These are phyloP conservation scores for Ennomos fuscantarius DNA, from an alignment of 2,888 invertebrate genomes.

Conservation along the genomic window DNA sequence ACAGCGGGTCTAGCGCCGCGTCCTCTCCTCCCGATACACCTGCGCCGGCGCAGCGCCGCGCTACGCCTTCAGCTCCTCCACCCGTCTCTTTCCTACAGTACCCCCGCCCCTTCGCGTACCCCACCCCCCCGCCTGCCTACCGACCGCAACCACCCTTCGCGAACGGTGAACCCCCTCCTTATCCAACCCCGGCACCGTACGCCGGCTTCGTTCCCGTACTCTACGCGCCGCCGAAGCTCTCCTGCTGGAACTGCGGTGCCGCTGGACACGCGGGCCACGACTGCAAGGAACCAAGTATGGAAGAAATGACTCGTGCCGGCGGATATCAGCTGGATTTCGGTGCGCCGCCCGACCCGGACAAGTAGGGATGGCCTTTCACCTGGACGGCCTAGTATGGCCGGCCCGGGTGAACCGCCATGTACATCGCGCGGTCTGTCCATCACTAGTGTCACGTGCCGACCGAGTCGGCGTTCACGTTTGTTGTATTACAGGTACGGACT, in stretches of 20 bases:
- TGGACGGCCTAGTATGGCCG: constrained; percentile 21
- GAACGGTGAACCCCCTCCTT: constrained; percentile 78
- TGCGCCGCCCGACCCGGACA: constrained; percentile 75
- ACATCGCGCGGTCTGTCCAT: constrained; percentile 43
- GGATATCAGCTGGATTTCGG: constrained; percentile 89
- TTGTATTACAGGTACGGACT: constrained; percentile 43
- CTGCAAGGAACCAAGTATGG: constrained; percentile 96
- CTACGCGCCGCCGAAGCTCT: constrained; percentile 87
- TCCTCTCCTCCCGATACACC: constrained; percentile 76
- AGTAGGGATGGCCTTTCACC: constrained; percentile 56
- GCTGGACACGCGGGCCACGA: constrained; percentile 93
- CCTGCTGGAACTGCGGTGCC: constrained; percentile 97
- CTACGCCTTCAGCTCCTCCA: constrained; percentile 59
- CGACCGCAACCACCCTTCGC: constrained; percentile 76
- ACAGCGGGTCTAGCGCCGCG: constrained; percentile 75
- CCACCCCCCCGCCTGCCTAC: constrained; percentile 72
- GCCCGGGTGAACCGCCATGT: constrained; percentile 37
- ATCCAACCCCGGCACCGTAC: constrained; percentile 74
- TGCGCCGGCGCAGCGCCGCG: constrained; percentile 58
- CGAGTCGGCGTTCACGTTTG: constrained; percentile 39
- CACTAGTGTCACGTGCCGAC: constrained; percentile 57
- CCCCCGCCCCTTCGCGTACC: constrained; percentile 72
- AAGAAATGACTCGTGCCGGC: constrained; percentile 93
- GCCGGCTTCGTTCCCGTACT: constrained; percentile 80
- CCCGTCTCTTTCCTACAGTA: constrained; percentile 67